Evolutionary conservation across 2,888 invertebrate genomes (phyloP).

Genomic region (Hirtodrosophila histrioides): DNA sequence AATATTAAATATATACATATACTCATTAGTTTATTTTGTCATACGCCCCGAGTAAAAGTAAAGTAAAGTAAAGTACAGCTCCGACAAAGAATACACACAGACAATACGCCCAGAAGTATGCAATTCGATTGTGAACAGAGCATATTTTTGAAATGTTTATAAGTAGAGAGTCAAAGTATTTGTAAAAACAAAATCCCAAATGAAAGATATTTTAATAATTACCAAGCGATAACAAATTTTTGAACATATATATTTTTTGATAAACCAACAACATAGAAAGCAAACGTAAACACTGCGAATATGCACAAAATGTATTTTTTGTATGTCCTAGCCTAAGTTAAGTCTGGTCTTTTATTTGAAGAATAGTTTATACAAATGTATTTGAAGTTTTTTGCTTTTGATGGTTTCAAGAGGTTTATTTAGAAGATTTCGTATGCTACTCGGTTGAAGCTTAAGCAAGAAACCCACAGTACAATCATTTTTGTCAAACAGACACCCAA

Average conservation of each 20-base stretch:
- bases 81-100: constrained; percentile 57
- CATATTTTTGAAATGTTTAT: constrained; percentile 80
- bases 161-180: constrained; percentile 57
- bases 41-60: constrained; percentile 11
- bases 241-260: constrained; percentile 72
- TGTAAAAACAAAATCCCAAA: constrained; percentile 48
- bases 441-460: constrained; percentile 73
- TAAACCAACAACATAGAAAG: constrained; percentile 44
- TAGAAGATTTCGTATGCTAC: constrained; percentile 49
- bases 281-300: constrained; percentile 21
- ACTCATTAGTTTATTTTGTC: constrained; percentile 42
- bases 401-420: constrained; percentile 68
- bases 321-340: constrained; percentile 70
- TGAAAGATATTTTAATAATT: constrained; percentile 47
- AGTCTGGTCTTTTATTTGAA: constrained; percentile 16
- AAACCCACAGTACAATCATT: constrained; percentile 78
- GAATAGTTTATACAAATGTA: constrained; percentile 22
- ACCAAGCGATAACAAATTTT: constrained; percentile 59
- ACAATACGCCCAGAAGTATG: constrained; percentile 73
- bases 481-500: constrained; percentile 75
- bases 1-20: constrained; percentile 1
- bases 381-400: constrained; percentile 51
- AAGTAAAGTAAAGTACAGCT: constrained; percentile 26
- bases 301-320: constrained; percentile 61
- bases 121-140: constrained; percentile 74